A percentile compares a stretch with the other conserved stretches of the same genome.
Conservation (phyloP, 2,888 invertebrate species). For the Cephonodes hylas region DNA sequence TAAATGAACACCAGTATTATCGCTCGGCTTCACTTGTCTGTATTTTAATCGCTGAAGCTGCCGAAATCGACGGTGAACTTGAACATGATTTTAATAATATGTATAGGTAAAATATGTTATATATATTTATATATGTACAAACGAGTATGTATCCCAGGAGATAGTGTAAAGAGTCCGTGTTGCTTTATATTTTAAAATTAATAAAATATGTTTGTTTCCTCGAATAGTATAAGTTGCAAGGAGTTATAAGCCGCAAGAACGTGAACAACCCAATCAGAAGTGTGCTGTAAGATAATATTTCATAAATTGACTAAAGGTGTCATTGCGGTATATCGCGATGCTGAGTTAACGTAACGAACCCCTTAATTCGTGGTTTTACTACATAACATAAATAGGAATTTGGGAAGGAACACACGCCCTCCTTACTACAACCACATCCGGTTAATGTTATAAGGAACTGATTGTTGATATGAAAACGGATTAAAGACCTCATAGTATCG, state of each 20-base stretch:
- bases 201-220: too few relatives aligned
- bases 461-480: neutral
- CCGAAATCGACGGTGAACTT: neutral
- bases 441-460: neutral
- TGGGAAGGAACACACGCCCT: neutral
- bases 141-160: too few relatives aligned
- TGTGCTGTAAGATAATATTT: too few relatives aligned
- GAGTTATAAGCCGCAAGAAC: too few relatives aligned
- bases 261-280: too few relatives aligned
- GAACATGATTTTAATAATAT: neutral
- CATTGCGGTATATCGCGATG: too few relatives aligned
- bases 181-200: too few relatives aligned
- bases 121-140: too few relatives aligned
- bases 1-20: neutral
- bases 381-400: neutral
- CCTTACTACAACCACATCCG: slow-evolving; percentile 1
- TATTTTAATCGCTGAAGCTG: neutral
- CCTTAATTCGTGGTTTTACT: neutral
- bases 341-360: neutral
- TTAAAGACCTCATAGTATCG: too few relatives aligned
- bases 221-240: too few relatives aligned
- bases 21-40: neutral
- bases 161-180: too few relatives aligned
- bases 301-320: too few relatives aligned
- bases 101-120: neutral